Base-by-base conservation (phyloP, 2,113 vertebrate species). In the Notarius lentiginosus region DNA sequence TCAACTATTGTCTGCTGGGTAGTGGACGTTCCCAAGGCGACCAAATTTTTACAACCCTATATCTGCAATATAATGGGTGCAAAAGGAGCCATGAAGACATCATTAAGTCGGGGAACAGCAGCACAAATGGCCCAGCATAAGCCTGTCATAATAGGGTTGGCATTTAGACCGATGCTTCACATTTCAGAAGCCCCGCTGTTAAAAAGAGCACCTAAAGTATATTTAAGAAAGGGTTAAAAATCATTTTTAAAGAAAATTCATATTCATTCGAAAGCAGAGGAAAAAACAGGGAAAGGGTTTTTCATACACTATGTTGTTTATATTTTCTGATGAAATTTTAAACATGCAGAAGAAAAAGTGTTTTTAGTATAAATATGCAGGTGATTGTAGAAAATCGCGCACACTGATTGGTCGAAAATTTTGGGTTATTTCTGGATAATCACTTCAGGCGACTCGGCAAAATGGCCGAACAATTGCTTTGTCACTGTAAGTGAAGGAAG, bases 81-180 rank as follows among this genome's bases (percentile, higher is more conserved):
- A 93, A 95, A 94, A 93, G 94, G 92, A 93, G 92, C 93, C 92
- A 94, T 95, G 94, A 95, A 95, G 94, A 95, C 95, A 95, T 95
- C 94, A 95, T 95, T 95, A 95, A 95, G 93, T 93, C 89, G 85
- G 91, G 91, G 91, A 92, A 93, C 90, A 91, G 91, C 90, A 85
- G 82, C 58, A 86, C 82, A 86, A 93, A 92, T 91, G 88, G 84
- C 90, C 79, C 84, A 51, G 77, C 68, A 83, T 86, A 86, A 93
- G 84, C 88, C 86, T 86, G 77, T 88, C 85, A 88, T 84, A 90
- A 89, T 34, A 27, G 61, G 60, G 85, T 87, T 79, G 89, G 84
- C 84, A 89, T 79, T 84, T 47, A 89, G 81, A 91, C 24, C 87
- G 87, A 90, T 56, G 47, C 22, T 72, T 82, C 12, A 68, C 75